Percentiles rank a stretch among this genome's conserved stretches.
phyloP scores from a whole-genome alignment of 1,140 invertebrate genomes.

The Venturia canescens region DNA sequence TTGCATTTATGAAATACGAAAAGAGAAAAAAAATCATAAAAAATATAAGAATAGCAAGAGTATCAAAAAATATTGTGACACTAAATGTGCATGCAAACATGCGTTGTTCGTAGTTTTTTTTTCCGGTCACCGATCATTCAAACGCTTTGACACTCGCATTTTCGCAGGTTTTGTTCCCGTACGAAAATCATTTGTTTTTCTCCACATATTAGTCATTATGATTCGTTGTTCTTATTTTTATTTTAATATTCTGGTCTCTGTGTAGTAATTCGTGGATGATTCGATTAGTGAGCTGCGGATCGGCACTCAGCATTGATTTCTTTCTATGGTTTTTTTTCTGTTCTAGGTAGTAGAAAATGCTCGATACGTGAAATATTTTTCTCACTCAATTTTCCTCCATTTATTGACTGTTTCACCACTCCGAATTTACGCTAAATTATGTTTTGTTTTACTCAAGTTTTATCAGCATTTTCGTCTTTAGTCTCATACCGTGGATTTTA shows the following conservation, averaged over 20 bases:
- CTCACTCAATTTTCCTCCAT: neutral
- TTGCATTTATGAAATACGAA: conserved; percentile 52
- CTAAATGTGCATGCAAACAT: conserved; percentile 69
- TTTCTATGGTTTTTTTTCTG: conserved; percentile 48
- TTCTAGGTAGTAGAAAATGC: conserved; percentile 37
- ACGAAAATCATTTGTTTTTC: conserved; percentile 30
- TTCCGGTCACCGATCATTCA: conserved; percentile 44
- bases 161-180: conserved; percentile 15
- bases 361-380: conserved; percentile 16
- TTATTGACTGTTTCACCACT: conserved; percentile 25
- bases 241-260: conserved; percentile 51
- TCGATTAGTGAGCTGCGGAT: conserved; percentile 53
- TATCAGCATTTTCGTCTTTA: conserved; percentile 59
- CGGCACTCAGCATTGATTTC: conserved; percentile 35
- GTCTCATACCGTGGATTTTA: conserved; percentile 66
- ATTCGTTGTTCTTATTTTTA: neutral
- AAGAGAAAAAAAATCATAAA: conserved; percentile 30
- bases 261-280: conserved; percentile 57
- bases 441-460: neutral
- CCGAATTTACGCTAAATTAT: conserved; percentile 22
- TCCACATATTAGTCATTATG: neutral
- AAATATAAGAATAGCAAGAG: neutral
- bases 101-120: conserved; percentile 49
- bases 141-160: conserved; percentile 28
- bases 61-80: conserved; percentile 37